phyloP scores from a whole-genome alignment of 2,113 vertebrate genomes.

The Oreochromis spilurus region DNA sequence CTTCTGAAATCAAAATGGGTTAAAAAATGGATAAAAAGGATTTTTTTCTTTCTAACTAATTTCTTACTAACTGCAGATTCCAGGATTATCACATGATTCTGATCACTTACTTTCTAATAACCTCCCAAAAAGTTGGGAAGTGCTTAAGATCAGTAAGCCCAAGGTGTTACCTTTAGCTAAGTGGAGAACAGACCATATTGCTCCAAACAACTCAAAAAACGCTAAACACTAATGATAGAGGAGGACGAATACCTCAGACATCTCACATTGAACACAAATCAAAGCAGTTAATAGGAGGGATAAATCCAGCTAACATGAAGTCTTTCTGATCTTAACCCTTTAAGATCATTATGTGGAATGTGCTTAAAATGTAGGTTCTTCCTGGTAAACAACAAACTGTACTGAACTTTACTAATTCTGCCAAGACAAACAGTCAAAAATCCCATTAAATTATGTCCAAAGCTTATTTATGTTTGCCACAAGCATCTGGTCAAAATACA shows the following conservation, averaged over 20 bases:
- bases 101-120: background rate
- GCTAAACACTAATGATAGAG: rapidly evolving
- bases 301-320: background rate
- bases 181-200: background rate
- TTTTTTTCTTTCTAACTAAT: too few species aligned
- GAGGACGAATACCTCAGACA: background rate
- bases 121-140: background rate
- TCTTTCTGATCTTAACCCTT: background rate
- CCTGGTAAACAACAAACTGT: background rate
- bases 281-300: rapidly evolving
- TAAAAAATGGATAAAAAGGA: too few species aligned
- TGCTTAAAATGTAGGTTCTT: background rate
- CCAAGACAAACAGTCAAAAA: background rate
- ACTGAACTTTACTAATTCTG: background rate
- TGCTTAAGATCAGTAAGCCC: background rate
- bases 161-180: background rate
- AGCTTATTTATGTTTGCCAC: background rate
- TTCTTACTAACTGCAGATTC: background rate
- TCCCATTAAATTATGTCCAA: background rate
- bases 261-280: background rate
- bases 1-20: too few species aligned
- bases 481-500: background rate
- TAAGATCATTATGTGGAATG: background rate
- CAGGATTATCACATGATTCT: background rate
- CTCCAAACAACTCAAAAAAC: background rate